Conservation (phyloP, 2,113 vertebrate genomes). For the Mugil cephalus region DNA sequence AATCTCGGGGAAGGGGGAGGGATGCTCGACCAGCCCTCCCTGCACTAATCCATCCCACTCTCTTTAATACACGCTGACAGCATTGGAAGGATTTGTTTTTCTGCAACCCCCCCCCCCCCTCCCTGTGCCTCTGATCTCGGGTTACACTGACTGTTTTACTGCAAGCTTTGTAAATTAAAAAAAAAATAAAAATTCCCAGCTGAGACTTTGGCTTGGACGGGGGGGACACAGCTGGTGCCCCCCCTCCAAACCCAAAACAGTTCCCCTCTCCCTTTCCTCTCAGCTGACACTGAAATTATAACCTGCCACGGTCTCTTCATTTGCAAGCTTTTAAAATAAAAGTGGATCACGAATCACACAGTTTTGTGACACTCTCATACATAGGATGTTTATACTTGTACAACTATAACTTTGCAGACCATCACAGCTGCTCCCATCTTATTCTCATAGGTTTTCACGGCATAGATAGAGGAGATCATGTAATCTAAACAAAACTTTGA, state of each 20-base stretch:
- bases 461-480: slow-evolving; percentile 1
- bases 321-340: slow-evolving; percentile 31
- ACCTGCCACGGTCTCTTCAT: slow-evolving; percentile 40
- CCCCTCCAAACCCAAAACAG: slow-evolving; percentile 22
- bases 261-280: slow-evolving; percentile 13
- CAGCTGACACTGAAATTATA: slow-evolving; percentile 45
- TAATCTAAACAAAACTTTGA: slow-evolving; percentile 34
- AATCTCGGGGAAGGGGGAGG: slow-evolving; percentile 7
- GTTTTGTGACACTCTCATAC: neutral
- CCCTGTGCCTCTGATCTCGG: slow-evolving; percentile 43
- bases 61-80: slow-evolving; percentile 55
- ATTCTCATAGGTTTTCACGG: slow-evolving; percentile 33
- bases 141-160: slow-evolving; percentile 64
- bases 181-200: slow-evolving; percentile 52
- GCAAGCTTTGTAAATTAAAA: slow-evolving; percentile 48
- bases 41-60: slow-evolving; percentile 48
- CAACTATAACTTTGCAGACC: neutral
- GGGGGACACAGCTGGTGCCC: slow-evolving; percentile 62
- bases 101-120: slow-evolving; percentile 23
- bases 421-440: slow-evolving; percentile 24
- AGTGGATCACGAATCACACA: slow-evolving; percentile 27
- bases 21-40: slow-evolving; percentile 20
- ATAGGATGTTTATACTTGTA: slow-evolving; percentile 33
- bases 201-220: slow-evolving; percentile 39
- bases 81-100: slow-evolving; percentile 63